Conservation (phyloP, 2,113 vertebrate genomes). For the Struthidea cinerea region DNA sequence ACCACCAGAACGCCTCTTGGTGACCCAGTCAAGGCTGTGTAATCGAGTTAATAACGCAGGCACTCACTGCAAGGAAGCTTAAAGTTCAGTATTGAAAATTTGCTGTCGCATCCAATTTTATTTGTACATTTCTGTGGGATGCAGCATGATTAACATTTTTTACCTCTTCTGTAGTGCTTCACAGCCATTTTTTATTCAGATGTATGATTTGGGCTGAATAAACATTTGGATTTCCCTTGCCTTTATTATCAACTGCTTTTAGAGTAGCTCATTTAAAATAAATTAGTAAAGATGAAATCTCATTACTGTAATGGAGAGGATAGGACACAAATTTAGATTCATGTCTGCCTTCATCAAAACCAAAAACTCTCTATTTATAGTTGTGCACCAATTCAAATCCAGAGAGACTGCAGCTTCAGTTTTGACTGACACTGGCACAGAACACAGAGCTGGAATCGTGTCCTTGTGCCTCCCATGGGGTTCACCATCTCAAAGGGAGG, state of each 20-base stretch:
- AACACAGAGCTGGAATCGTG: not conserved
- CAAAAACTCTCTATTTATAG: not conserved
- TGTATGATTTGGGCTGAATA: not conserved
- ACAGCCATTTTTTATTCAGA: not conserved
- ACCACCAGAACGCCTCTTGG: not conserved
- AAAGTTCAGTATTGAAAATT: not conserved
- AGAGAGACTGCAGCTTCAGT: not conserved
- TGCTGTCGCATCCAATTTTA: not conserved
- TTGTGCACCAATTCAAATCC: not conserved
- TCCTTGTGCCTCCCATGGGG: not conserved
- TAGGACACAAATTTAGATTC: not conserved
- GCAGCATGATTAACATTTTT: not conserved
- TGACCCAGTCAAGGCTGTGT: not conserved
- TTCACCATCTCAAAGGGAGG: not conserved
- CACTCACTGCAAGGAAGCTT: not conserved
- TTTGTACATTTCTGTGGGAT: not conserved
- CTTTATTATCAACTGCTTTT: not conserved
- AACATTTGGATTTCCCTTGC: not conserved
- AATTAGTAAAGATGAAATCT: not conserved
- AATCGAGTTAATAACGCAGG: not conserved
- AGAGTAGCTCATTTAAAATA: not conserved
- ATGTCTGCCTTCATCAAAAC: not conserved
- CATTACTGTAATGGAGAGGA: not conserved
- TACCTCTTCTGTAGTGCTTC: not conserved
- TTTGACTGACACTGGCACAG: not conserved